Evolutionary conservation across 92 coral and sea anemone species (phyloP).

Genomic region (Zoanthus solanderi): DNA sequence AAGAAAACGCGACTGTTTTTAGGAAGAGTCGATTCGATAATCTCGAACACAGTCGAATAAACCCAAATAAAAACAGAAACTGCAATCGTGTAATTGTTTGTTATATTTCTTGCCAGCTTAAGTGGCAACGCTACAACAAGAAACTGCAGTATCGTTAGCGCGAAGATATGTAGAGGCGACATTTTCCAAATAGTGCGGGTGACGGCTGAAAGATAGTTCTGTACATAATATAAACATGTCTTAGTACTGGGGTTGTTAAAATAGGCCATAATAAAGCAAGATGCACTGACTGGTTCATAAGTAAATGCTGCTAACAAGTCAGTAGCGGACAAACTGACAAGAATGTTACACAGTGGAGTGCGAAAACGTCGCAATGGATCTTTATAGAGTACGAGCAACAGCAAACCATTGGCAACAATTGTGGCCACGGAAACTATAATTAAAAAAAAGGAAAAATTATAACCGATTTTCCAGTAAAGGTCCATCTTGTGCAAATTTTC

Average conservation of each 20-base stretch:
- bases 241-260: neutral
- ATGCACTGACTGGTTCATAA: conserved; percentile 32
- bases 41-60: conserved; percentile 30
- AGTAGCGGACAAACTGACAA: conserved; percentile 20
- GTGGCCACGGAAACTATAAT: conserved; percentile 1
- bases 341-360: conserved; percentile 15
- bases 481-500: neutral
- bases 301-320: conserved; percentile 23
- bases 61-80: neutral
- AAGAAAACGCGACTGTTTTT: neutral
- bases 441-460: conserved; percentile 20
- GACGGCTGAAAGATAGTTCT: conserved; percentile 10
- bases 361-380: conserved; percentile 30
- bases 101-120: conserved; percentile 4
- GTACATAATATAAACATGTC: neutral
- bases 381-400: conserved; percentile 28
- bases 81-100: neutral
- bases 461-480: conserved; percentile 22
- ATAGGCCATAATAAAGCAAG: conserved; percentile 6
- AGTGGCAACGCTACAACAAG: conserved; percentile 19
- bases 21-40: neutral
- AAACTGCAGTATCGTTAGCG: conserved; percentile 32
- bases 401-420: conserved; percentile 13
- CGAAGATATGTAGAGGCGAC: conserved; percentile 35
- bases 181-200: conserved; percentile 43